A percentile compares a stretch with the other conserved stretches of the same genome.
These are phyloP conservation scores for Magallana gigas DNA, from an alignment of 1,140 invertebrate species.

Conservation along the genomic window DNA sequence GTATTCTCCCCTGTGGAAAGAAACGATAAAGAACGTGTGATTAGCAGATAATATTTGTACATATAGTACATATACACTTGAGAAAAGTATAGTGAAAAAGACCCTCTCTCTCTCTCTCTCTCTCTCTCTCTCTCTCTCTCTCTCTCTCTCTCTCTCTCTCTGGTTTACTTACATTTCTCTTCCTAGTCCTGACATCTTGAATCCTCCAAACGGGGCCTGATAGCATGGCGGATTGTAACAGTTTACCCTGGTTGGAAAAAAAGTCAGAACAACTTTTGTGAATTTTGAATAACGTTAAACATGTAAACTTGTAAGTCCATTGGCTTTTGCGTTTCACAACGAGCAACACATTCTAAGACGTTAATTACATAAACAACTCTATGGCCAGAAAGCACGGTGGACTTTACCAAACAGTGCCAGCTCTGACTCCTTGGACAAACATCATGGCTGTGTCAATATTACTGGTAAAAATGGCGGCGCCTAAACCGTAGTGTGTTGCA, in stretches of 20 bases:
- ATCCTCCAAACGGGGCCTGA: constrained; percentile 93
- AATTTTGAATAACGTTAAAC: no score
- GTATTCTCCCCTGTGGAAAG: constrained; percentile 85
- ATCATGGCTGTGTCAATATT: constrained; percentile 86
- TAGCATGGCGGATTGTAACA: constrained; percentile 88
- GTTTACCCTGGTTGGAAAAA: constrained; percentile 85
- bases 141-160: neutral
- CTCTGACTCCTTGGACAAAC: constrained; percentile 82
- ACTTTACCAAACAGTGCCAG: constrained; percentile 91
- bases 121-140: no score
- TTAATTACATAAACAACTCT: no score
- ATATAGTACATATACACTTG: no score
- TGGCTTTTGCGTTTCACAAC: no score
- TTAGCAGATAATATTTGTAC: no score
- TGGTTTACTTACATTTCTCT: constrained; percentile 85
- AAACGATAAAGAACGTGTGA: neutral
- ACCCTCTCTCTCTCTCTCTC: no score
- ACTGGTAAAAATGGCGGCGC: constrained; percentile 91
- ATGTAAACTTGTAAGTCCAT: no score
- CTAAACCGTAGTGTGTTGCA: constrained; percentile 91
- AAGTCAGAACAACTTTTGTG: constrained; percentile 3
- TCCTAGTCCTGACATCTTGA: constrained; percentile 93
- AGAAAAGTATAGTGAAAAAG: no score
- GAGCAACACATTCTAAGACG: no score
- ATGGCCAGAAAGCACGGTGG: no score